phyloP scores from a whole-genome alignment of 1,140 invertebrate genomes.

The Cecropterus lyciades region DNA sequence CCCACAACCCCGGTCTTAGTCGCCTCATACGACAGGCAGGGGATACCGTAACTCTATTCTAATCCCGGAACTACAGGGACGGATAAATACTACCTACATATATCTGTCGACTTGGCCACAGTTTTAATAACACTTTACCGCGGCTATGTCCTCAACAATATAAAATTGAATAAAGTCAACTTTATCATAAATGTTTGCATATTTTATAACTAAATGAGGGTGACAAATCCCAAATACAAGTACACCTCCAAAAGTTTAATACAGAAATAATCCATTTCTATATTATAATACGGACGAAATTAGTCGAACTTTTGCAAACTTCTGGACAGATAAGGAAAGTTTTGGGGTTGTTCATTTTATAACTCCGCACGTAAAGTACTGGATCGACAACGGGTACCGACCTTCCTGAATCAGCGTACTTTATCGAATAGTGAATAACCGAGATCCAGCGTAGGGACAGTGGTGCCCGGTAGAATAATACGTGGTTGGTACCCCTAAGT shows the following conservation, averaged over 20 bases:
- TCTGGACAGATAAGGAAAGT: slow-evolving; percentile 31
- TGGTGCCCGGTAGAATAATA: not conserved
- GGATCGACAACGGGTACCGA: slow-evolving; percentile 27
- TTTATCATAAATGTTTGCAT: not conserved
- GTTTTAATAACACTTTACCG: no score
- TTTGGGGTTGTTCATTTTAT: slow-evolving; percentile 31
- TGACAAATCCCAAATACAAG: slow-evolving; percentile 8
- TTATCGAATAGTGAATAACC: slow-evolving; percentile 61
- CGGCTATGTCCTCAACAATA: no score
- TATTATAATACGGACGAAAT: slow-evolving; percentile 23
- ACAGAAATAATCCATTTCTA: slow-evolving; percentile 24
- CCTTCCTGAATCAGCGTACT: slow-evolving; percentile 37
- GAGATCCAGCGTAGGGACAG: slow-evolving; percentile 39
- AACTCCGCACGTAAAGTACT: slow-evolving; percentile 23
- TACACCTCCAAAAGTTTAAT: slow-evolving; percentile 15
- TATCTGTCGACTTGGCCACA: no score
- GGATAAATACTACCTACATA: no score
- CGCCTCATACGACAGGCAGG: no score
- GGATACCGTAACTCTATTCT: no score
- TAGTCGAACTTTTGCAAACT: slow-evolving; percentile 21
- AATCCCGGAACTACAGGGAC: no score
- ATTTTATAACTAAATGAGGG: slow-evolving; percentile 9
- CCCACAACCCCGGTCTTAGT: no score
- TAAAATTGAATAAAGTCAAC: not conserved
- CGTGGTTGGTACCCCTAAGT: not conserved